A percentile compares a stretch with the other conserved stretches of the same genome.
These are phyloP conservation scores for Hyppa rectilinea DNA, from an alignment of 2,888 invertebrate species.

Conservation along the genomic window DNA sequence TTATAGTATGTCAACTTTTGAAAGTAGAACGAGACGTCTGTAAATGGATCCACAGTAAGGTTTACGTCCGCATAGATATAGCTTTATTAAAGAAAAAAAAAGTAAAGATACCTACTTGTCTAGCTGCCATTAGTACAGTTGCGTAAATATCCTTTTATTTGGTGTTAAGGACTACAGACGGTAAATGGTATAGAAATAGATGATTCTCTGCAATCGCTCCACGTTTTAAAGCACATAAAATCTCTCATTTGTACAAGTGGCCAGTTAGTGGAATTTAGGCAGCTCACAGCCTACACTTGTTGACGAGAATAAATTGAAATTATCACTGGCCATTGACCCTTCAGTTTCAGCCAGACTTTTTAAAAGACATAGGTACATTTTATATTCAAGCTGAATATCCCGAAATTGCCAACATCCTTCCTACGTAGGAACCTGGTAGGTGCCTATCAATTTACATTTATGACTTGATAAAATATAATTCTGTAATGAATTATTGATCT, in stretches of 20 bases:
- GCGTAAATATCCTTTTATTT: constrained; percentile 2
- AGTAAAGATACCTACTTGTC: neutral
- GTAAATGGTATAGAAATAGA: constrained; percentile 22
- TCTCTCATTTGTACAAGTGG: constrained; percentile 40
- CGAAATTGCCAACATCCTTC: neutral
- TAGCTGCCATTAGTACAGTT: neutral
- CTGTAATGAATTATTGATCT: neutral
- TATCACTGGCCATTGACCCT: constrained; percentile 72
- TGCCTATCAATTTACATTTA: neutral
- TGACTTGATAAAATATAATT: neutral
- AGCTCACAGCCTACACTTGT: constrained; percentile 45
- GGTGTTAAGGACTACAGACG: neutral
- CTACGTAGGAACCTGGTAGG: neutral
- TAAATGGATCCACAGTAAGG: neutral
- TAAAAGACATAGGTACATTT: constrained; percentile 24
- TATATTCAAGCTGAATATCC: constrained; percentile 9
- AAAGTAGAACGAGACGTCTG: neutral
- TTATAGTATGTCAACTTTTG: neutral
- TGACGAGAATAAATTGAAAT: constrained; percentile 71
- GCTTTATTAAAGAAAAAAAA: neutral
- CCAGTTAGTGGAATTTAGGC: constrained; percentile 40
- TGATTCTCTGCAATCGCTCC: constrained; percentile 11
- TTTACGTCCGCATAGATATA: neutral
- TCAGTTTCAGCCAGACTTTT: constrained; percentile 47
- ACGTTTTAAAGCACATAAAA: constrained; percentile 51